phyloP scores from a whole-genome alignment of 2,797 vertebrate species.

The Schizothorax lantsangensis region DNA sequence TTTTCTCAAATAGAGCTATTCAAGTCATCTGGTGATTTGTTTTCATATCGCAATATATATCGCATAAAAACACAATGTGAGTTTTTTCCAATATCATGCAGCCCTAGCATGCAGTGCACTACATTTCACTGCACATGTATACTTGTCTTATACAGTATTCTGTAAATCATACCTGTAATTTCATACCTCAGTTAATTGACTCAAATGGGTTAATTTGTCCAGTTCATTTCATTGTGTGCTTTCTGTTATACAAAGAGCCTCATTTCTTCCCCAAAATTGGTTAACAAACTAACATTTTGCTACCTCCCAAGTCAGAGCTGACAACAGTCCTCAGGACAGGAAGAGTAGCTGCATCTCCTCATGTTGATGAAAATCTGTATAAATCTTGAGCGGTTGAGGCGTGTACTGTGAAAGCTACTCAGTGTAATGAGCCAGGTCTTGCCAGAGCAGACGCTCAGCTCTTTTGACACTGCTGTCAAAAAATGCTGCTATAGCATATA shows the following conservation, averaged over 20 bases:
- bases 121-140: background rate
- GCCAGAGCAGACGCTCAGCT: conserved; percentile 70
- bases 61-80: too few relatives aligned
- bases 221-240: background rate
- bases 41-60: too few relatives aligned
- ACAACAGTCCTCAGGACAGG: conserved; percentile 15
- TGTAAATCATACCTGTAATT: background rate
- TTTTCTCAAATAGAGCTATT: too few relatives aligned
- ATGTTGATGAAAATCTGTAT: conserved; percentile 64
- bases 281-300: background rate
- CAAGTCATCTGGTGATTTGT: too few relatives aligned
- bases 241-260: conserved; percentile 1
- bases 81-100: too few relatives aligned
- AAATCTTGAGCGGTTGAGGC: conserved; percentile 63
- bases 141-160: background rate
- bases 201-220: background rate
- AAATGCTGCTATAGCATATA: conserved; percentile 80
- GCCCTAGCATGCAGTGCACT: background rate
- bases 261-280: background rate
- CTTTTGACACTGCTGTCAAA: conserved; percentile 73
- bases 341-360: conserved; percentile 48
- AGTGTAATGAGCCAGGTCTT: conserved; percentile 77
- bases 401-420: conserved; percentile 76
- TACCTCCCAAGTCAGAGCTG: background rate
- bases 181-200: background rate